Base-by-base conservation (phyloP, 2,797 vertebrate genomes). In the Molossus alvarezi region DNA sequence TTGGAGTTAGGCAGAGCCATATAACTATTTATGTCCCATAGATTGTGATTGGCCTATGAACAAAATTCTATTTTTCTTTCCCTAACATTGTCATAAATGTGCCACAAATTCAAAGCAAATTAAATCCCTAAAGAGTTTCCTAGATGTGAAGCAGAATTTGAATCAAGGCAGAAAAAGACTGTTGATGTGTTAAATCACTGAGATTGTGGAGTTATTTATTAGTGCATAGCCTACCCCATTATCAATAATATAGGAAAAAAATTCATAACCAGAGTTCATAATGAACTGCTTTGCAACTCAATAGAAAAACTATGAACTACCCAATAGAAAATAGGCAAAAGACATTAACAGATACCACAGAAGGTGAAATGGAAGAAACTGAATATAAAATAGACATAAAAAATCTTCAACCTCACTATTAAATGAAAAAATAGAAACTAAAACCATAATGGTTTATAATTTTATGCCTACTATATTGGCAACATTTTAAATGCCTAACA, bases 371-470 rank as follows among this genome's bases (percentile, higher is more conserved):
- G 25, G 21, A 45, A 83, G 73, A 67, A 75, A 9, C 18, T 57
- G 27, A 86, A 72, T 60, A 64, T 65, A 41, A 87, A 76, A 81
- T 81, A 89, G 76, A 84, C 5, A 33, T 7, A 62, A 57, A 62
- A 51, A 37, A n/a, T 77, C 2, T 9, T 58, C 11, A 58, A 27
- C 51, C 13, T 62, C n/a, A 64, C 7, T 62, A 33, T 84, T 48
- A 84, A 88, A 75, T 75, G 5, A 3, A 65, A 88, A 90, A 67
- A 51, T 51, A 15, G 5, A 93, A 95, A 87, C 33, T 27, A 55
- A 81, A 41, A 65, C 17, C 37, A 82, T 15, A 75, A 33, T 23
- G 14, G 18, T 33, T 94, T 71, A 18, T 23, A 95, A 45, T 80
- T 62, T 62, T 53, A 53, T 84, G 37, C 17, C 27, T 48, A 81